Base-by-base conservation (phyloP, 2,113 vertebrate genomes). In the Chloropsis hardwickii region DNA sequence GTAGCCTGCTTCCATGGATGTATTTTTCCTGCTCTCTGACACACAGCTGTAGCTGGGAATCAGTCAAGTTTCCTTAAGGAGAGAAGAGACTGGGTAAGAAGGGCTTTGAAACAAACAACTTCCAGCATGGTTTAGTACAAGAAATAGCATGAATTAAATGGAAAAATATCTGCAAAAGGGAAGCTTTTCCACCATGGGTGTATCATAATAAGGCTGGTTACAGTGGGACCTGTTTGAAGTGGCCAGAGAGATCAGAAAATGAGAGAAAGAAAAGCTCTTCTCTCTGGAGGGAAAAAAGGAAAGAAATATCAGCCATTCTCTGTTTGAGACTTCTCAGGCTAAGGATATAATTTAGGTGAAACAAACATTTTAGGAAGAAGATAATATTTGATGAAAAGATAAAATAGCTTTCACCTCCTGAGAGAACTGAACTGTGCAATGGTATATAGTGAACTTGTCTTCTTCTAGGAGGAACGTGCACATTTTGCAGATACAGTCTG, bases 311-410 rank as follows among this genome's bases (percentile, higher is more conserved):
- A 82, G 50, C 50, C 5, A 9, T 48, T 44, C 28, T 54, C n/a
- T 81, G 20, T 58, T 85, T 54, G 44, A 93, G 58, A 44, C 19
- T 86, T 58, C 40, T 90, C 31, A 77, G 27, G 40, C 48, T 60
- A 83, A 80, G 45, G 45, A 61, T 47, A 44, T 44, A 77, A 17
- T 64, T 70, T 81, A 58, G 37, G 57, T 67, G 77, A 92, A 95
- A 93, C 56, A 95, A 94, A 91, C 31, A 61, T 88, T 92, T 90
- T 40, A 93, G 78, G 65, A 76, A 87, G 28, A 91, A 95, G 65
- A 69, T 45, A 84, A 61, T 90, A 94, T 91, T 83, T 91, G 67
- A 88, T 90, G 29, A 94, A 86, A 87, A 95, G 42, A 95, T 85
- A 62, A 81, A 96, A 85, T 23, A 91, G 29, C 42, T 93, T 96